Evolutionary conservation across 2,888 invertebrate genomes (phyloP), one percentile per base, ranked within the genome.

Genomic region (Dichetophora obliterata): DNA sequence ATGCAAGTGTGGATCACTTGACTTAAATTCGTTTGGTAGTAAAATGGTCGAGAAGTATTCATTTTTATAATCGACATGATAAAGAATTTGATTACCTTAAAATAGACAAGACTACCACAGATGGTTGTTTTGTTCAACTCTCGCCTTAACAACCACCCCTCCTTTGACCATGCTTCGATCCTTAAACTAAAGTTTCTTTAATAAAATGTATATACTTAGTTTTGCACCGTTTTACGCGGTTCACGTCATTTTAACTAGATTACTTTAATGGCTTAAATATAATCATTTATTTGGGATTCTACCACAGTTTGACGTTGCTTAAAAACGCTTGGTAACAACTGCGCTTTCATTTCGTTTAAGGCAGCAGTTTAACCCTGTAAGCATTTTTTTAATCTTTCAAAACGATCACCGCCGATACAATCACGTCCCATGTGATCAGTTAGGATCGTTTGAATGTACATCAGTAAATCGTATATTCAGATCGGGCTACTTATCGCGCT

Each of bases 211-310:
- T 16, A 19, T 66, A 48, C 59, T 48, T 27, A 16, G 24, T 22
- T 59, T 24, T 48, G 48, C 43, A 54, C 65, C 52, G 74, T 65
- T 74, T 66, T 50, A 50, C 68, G 76, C 77, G 79, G 61, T 81
- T 85, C 82, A 84, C 84, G 82, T 85, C 81, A 82, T 85, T 83
- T 85, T 73, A 48, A 82, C 83, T 84, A 87, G 87, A 87, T 87
- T 87, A 84, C 86, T 87, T 87, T 86, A 87, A 87, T 84, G 84
- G 83, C 84, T 84, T 87, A 87, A 87, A 86, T 83, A 87, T 85
- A 86, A 87, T 86, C 85, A 87, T 87, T 87, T 85, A 83, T 84
- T 66, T 66, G 72, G 19, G 24, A 19, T 61, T 72, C 27, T 24
- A 54, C 37, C 54, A 19, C 31, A 52, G 69, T 69, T 69, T 19